Evolutionary conservation across 2,888 invertebrate species (phyloP).

Genomic region (Xanthia icteritia): DNA sequence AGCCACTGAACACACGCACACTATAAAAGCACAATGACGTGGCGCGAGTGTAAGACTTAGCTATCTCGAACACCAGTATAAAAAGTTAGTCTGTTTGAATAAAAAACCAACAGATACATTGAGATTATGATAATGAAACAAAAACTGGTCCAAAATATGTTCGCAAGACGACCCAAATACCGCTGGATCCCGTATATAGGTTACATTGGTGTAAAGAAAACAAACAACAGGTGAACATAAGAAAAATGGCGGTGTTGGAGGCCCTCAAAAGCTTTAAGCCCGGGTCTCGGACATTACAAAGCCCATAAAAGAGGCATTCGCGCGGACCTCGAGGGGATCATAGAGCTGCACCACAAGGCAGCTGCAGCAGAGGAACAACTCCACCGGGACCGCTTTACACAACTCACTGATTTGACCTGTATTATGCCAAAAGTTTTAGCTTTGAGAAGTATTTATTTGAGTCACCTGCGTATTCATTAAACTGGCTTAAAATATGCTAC

Average conservation of each 20-base stretch:
- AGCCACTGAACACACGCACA: too few relatives aligned
- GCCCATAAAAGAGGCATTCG: constrained; percentile 55
- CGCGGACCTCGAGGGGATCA: constrained; percentile 35
- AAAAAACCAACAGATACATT: not conserved
- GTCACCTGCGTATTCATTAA: too few relatives aligned
- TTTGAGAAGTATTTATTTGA: too few relatives aligned
- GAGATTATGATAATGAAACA: constrained; percentile 1
- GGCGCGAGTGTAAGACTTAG: too few relatives aligned
- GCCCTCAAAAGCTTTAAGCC: constrained; percentile 34
- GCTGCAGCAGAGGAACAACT: constrained; percentile 25
- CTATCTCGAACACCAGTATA: too few relatives aligned
- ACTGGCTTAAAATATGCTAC: too few relatives aligned
- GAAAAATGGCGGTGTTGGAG: constrained; percentile 29
- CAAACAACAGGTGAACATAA: constrained; percentile 54
- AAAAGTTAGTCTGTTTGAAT: too few relatives aligned
- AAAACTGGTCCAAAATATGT: constrained; percentile 29
- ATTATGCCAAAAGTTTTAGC: not conserved
- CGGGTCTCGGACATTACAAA: constrained; percentile 47
- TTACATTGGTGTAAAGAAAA: constrained; percentile 49
- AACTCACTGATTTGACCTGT: not conserved
- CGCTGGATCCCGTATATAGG: constrained; percentile 4
- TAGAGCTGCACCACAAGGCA: not conserved
- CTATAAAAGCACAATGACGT: too few relatives aligned
- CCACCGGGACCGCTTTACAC: not conserved
- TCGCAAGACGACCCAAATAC: constrained; percentile 20